Conservation (phyloP, 2,888 invertebrate species). For the Drosophila cognata region DNA sequence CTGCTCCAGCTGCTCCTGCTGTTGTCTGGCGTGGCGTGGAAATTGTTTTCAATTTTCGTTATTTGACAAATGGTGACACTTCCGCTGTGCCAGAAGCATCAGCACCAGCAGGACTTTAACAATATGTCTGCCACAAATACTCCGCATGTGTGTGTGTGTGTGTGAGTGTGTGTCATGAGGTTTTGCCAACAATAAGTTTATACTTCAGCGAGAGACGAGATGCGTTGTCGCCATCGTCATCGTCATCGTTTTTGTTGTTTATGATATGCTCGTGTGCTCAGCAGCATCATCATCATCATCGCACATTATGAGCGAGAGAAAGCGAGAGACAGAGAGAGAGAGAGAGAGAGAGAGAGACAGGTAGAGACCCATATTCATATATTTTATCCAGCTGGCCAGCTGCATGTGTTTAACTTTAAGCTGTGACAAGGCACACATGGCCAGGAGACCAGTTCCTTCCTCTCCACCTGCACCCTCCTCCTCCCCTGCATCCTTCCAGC, state of each 20-base stretch:
- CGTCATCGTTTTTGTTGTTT: slow-evolving; percentile 58
- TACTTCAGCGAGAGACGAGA: slow-evolving; percentile 58
- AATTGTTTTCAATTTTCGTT: slow-evolving; percentile 84
- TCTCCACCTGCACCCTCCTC: background rate
- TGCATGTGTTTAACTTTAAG: slow-evolving; percentile 75
- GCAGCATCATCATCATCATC: slow-evolving; percentile 46
- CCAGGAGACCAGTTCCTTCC: slow-evolving; percentile 2
- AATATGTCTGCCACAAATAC: slow-evolving; percentile 64
- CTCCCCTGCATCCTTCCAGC: background rate
- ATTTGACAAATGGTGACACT: slow-evolving; percentile 84
- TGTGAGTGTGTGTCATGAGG: slow-evolving; percentile 66
- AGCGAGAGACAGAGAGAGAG: background rate
- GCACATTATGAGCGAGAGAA: slow-evolving; percentile 33
- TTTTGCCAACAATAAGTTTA: slow-evolving; percentile 81
- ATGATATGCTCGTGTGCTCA: slow-evolving; percentile 60
- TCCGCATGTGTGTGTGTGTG: slow-evolving; percentile 5
- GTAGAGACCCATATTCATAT: background rate
- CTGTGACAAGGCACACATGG: slow-evolving; percentile 69
- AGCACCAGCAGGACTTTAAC: slow-evolving; percentile 69
- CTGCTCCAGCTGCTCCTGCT: slow-evolving; percentile 6
- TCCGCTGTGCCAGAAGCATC: slow-evolving; percentile 72
- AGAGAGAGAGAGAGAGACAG: background rate
- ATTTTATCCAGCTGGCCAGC: slow-evolving; percentile 25
- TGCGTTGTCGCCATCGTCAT: slow-evolving; percentile 50
- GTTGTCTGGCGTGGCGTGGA: slow-evolving; percentile 64